These are phyloP conservation scores for Drosophila niveifrons DNA, from an alignment of 2,888 invertebrate genomes.

Conservation along the genomic window DNA sequence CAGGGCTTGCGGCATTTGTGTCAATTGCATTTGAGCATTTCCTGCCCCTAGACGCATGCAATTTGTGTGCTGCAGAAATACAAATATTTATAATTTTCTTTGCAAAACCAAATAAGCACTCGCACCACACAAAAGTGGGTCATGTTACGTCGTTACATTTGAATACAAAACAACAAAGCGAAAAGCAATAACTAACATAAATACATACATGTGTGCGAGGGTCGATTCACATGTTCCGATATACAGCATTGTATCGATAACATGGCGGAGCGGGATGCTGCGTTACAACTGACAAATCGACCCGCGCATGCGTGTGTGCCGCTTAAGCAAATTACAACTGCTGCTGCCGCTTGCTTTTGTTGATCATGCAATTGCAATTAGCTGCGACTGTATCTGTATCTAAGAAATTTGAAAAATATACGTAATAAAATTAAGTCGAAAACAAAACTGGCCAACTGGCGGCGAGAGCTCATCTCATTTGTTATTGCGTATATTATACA, in stretches of 20 bases:
- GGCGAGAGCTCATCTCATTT: slow-evolving; percentile 50
- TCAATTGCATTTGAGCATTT: slow-evolving; percentile 70
- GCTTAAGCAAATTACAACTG: slow-evolving; percentile 56
- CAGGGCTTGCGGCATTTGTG: slow-evolving; percentile 51
- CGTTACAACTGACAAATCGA: neutral
- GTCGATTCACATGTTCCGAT: slow-evolving; percentile 4
- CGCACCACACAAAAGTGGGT: slow-evolving; percentile 66
- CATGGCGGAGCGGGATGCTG: neutral
- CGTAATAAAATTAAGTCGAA: slow-evolving; percentile 70
- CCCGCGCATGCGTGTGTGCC: slow-evolving; percentile 41
- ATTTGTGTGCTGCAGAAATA: slow-evolving; percentile 70
- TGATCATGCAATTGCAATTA: slow-evolving; percentile 79
- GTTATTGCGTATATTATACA: slow-evolving; percentile 55
- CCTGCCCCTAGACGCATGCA: slow-evolving; percentile 54
- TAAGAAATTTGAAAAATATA: slow-evolving; percentile 50
- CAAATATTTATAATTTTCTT: slow-evolving; percentile 62
- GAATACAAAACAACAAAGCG: slow-evolving; percentile 54
- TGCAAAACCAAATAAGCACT: slow-evolving; percentile 54
- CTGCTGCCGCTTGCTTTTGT: slow-evolving; percentile 42
- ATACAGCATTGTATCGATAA: neutral
- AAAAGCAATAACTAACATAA: slow-evolving; percentile 22
- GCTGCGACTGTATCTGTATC: slow-evolving; percentile 32
- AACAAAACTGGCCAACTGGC: slow-evolving; percentile 61
- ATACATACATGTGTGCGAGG: slow-evolving; percentile 9
- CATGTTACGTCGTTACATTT: slow-evolving; percentile 77